phyloP scores from a whole-genome alignment of 2,113 vertebrate genomes.

The Nanger granti region DNA sequence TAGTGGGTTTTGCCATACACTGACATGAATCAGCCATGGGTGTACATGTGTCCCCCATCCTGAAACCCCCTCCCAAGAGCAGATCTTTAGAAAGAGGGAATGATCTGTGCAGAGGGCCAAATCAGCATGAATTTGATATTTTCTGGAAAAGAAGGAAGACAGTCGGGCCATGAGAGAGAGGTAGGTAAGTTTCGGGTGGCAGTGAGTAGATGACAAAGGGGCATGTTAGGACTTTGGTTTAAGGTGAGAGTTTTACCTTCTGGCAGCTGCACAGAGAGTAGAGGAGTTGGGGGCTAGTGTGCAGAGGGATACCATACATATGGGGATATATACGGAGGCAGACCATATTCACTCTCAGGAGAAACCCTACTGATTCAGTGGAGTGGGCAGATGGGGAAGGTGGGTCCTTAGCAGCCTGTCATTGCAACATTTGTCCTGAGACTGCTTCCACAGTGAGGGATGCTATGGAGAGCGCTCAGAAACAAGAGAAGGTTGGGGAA shows the following conservation, averaged over 20 bases:
- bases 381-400: not conserved
- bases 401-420: no score
- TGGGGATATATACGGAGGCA: not conserved
- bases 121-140: not conserved
- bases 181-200: not conserved
- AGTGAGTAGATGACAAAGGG: not conserved
- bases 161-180: not conserved
- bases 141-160: not conserved
- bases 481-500: not conserved
- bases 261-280: not conserved
- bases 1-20: no score
- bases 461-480: not conserved
- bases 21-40: no score
- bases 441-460: not conserved
- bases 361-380: not conserved
- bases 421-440: not conserved
- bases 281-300: not conserved
- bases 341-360: not conserved
- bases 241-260: not conserved
- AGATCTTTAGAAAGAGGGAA: not conserved
- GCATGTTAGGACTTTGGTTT: not conserved
- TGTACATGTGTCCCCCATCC: no score
- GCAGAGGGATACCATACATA: not conserved
- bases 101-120: not conserved
- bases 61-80: not conserved